Evolutionary conservation across 1,140 invertebrate genomes (phyloP).

Genomic region (Zaprionus africanus): DNA sequence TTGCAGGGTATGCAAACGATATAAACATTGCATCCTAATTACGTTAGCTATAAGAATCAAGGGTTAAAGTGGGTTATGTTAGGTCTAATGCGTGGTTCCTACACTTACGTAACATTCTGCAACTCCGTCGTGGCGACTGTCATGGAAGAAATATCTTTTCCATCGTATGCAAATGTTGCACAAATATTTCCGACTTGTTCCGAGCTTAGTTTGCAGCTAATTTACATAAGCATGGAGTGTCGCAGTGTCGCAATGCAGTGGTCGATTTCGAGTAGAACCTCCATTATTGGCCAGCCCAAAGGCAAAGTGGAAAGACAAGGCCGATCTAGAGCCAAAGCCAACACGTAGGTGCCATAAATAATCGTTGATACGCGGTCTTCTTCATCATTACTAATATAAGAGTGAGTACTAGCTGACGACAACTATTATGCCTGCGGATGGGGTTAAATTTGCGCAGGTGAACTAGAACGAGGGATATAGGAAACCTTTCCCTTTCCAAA

Average conservation of each 20-base stretch:
- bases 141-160: slow-evolving; percentile 39
- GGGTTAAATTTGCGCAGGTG: background rate
- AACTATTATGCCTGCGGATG: background rate
- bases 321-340: background rate
- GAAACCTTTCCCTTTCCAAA: slow-evolving; percentile 19
- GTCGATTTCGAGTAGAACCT: slow-evolving; percentile 21
- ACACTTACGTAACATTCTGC: slow-evolving; percentile 20
- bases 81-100: background rate
- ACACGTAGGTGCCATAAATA: slow-evolving; percentile 35
- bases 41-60: background rate
- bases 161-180: slow-evolving; percentile 37
- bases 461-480: slow-evolving; percentile 11
- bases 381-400: slow-evolving; percentile 44
- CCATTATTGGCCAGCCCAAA: slow-evolving; percentile 35
- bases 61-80: background rate
- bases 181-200: slow-evolving; percentile 32
- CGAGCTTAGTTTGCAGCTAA: slow-evolving; percentile 9
- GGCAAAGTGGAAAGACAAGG: background rate
- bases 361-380: slow-evolving; percentile 24
- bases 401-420: slow-evolving; percentile 28
- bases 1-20: background rate
- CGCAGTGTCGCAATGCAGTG: slow-evolving; percentile 45
- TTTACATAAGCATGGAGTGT: slow-evolving; percentile 40
- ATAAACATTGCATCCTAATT: background rate
- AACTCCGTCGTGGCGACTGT: slow-evolving; percentile 8